Percentiles rank a stretch among this genome's conserved stretches.
phyloP scores from a whole-genome alignment of 2,113 vertebrate genomes.

The Ceyx cyanopectus region DNA sequence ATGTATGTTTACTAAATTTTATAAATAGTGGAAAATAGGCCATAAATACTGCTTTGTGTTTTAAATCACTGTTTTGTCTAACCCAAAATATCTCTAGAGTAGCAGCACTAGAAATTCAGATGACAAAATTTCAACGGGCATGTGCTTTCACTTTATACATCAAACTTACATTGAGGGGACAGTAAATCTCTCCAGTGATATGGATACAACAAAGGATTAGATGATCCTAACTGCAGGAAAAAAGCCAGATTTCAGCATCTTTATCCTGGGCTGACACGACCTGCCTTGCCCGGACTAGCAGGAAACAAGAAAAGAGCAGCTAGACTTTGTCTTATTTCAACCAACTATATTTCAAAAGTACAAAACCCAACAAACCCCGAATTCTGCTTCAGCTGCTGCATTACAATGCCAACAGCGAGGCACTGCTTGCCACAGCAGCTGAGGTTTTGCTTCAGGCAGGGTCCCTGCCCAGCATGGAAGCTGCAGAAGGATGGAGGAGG shows the following conservation, averaged over 20 bases:
- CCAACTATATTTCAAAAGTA: neutral
- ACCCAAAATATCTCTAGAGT: neutral
- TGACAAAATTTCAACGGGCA: neutral
- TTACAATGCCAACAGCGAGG: neutral
- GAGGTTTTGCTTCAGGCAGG: neutral
- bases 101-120: neutral
- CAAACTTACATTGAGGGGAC: neutral
- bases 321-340: neutral
- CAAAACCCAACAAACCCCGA: neutral
- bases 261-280: accelerated
- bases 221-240: neutral
- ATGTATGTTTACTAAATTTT: neutral
- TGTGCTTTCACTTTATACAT: neutral
- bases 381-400: neutral
- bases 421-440: neutral
- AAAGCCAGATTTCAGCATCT: neutral
- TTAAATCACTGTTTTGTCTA: conserved; percentile 17
- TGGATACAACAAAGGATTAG: neutral
- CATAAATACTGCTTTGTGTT: neutral
- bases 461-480: neutral
- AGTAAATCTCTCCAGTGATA: neutral
- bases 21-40: conserved; percentile 18
- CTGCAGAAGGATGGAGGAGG: neutral
- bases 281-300: neutral
- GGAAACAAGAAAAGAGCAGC: neutral